Conservation (phyloP, 2,797 vertebrate genomes). For the Trachurus trachurus region DNA sequence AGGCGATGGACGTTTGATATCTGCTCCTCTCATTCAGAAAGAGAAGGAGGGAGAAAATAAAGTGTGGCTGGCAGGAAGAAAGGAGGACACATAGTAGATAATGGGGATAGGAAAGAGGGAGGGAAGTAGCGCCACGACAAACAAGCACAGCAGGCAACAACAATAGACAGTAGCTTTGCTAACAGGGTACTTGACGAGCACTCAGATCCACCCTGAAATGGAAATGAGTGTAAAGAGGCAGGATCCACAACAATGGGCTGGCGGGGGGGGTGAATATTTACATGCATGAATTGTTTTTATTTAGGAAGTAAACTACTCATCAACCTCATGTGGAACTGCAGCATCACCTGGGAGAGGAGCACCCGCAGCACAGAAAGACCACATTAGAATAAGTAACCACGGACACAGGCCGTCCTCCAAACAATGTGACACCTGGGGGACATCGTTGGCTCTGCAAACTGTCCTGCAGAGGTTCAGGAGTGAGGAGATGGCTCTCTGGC, state of each 20-base stretch:
- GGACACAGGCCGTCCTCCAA: not conserved
- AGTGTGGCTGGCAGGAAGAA: not conserved
- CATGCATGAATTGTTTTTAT: conserved; percentile 29
- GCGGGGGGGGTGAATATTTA: conserved; percentile 53
- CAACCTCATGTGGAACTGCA: not conserved
- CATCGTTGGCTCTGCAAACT: not conserved
- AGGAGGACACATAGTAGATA: not conserved
- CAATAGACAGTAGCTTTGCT: conserved; percentile 56
- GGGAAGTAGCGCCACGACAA: conserved; percentile 23
- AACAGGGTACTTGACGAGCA: conserved; percentile 53
- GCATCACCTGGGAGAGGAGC: not conserved
- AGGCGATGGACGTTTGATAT: not conserved
- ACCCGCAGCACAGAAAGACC: not conserved
- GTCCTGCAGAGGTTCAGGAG: not conserved
- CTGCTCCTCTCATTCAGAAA: not conserved
- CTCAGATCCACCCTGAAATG: conserved; percentile 70
- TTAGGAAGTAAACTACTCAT: conserved; percentile 16
- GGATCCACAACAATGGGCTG: conserved; percentile 71
- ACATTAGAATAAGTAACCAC: not conserved
- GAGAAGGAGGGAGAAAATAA: not conserved
- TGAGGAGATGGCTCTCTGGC: too few species aligned
- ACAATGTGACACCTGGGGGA: not conserved
- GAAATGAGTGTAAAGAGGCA: conserved; percentile 68
- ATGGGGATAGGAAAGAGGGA: not conserved
- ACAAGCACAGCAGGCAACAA: conserved; percentile 45